These are phyloP conservation scores for Drosophila heteroneura DNA, from an alignment of 2,888 invertebrate species.

Conservation along the genomic window DNA sequence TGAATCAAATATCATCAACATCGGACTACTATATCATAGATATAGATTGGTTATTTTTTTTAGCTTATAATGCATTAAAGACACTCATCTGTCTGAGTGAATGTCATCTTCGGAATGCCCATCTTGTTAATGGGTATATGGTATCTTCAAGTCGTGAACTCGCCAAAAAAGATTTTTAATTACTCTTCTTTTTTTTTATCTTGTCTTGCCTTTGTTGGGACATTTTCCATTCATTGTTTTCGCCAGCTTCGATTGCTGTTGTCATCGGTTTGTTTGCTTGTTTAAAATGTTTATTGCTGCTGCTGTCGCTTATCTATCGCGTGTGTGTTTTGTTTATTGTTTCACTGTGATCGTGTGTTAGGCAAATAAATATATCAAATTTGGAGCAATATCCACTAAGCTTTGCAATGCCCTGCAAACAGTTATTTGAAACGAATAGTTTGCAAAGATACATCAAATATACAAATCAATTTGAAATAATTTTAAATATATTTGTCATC, in stretches of 20 bases:
- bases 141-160: background rate
- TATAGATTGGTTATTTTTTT: background rate
- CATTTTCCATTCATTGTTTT: slow-evolving; percentile 52
- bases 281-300: slow-evolving; percentile 10
- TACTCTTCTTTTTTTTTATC: background rate
- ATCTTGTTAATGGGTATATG: background rate
- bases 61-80: background rate
- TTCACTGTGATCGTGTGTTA: slow-evolving; percentile 4
- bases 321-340: slow-evolving; percentile 9
- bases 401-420: background rate
- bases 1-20: background rate
- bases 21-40: background rate
- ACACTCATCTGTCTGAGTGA: background rate
- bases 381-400: background rate
- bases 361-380: slow-evolving; percentile 20
- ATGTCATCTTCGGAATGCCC: background rate
- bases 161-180: background rate
- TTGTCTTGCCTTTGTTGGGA: background rate
- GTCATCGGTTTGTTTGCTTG: slow-evolving; percentile 36
- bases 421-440: background rate
- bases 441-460: background rate
- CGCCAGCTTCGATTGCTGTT: slow-evolving; percentile 3
- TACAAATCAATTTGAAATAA: background rate
- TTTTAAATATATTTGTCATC: background rate
- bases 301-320: slow-evolving; percentile 34